phyloP scores from a whole-genome alignment of 2,888 invertebrate species.

The Drosophila leonis region DNA sequence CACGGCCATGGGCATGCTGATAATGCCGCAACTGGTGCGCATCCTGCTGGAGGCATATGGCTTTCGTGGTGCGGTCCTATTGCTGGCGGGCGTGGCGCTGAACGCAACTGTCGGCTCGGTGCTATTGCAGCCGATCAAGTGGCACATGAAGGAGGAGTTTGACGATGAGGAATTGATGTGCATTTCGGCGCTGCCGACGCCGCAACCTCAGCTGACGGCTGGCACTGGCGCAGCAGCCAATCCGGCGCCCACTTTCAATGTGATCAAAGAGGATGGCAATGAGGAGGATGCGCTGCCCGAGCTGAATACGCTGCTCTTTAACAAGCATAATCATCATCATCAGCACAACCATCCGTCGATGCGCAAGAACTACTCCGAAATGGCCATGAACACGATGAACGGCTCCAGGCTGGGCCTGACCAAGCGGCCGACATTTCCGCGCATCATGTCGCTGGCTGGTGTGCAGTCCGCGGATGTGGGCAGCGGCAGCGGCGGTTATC shows the following conservation, averaged over 20 bases:
- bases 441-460: slow-evolving; percentile 85
- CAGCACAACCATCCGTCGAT: slow-evolving; percentile 72
- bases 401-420: slow-evolving; percentile 82
- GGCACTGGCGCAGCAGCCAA: slow-evolving; percentile 32
- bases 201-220: slow-evolving; percentile 62
- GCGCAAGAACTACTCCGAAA: slow-evolving; percentile 85
- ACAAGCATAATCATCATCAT: slow-evolving; percentile 80
- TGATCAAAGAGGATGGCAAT: slow-evolving; percentile 88
- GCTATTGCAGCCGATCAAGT: slow-evolving; percentile 90
- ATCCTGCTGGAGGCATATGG: slow-evolving; percentile 88
- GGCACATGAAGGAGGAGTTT: slow-evolving; percentile 88
- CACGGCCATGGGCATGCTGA: slow-evolving; percentile 91
- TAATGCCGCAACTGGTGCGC: slow-evolving; percentile 91
- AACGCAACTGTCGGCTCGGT: slow-evolving; percentile 89
- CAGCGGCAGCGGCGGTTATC: slow-evolving; percentile 77
- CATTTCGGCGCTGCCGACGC: slow-evolving; percentile 71
- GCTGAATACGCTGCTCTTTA: slow-evolving; percentile 84
- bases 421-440: slow-evolving; percentile 84
- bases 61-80: slow-evolving; percentile 89
- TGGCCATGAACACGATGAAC: slow-evolving; percentile 85
- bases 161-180: slow-evolving; percentile 84
- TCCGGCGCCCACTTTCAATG: slow-evolving; percentile 87
- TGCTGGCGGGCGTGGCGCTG: slow-evolving; percentile 89
- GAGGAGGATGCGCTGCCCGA: slow-evolving; percentile 86
- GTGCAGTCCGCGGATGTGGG: slow-evolving; percentile 79